Evolutionary conservation across 2,888 invertebrate genomes (phyloP).

Genomic region (Caenorhabditis sp.): DNA sequence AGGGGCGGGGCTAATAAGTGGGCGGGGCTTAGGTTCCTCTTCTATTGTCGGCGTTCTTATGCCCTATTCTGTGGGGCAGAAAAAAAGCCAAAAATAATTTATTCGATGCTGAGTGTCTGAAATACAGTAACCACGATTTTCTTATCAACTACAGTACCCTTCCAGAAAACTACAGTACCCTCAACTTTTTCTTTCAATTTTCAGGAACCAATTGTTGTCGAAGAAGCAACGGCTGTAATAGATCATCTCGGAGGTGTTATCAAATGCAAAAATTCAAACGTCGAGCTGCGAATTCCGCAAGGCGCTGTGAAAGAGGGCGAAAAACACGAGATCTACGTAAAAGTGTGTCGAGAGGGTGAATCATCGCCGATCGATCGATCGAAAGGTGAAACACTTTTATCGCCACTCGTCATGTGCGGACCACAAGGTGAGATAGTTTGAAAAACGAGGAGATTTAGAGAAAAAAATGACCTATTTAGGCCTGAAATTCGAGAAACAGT

Average conservation of each 20-base stretch:
- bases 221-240: conserved; percentile 45
- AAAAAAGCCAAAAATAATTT: too few species aligned
- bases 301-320: conserved; percentile 85
- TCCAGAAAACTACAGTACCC: too few species aligned
- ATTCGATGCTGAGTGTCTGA: too few species aligned
- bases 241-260: conserved; percentile 79
- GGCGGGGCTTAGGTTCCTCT: too few species aligned
- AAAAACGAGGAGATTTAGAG: not conserved
- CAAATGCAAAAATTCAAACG: conserved; percentile 87
- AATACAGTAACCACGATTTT: too few species aligned
- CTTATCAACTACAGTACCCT: too few species aligned
- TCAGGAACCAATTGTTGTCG: conserved; percentile 52
- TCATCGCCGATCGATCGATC: conserved; percentile 86
- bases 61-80: too few species aligned
- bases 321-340: conserved; percentile 91
- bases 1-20: too few species aligned
- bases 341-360: conserved; percentile 71
- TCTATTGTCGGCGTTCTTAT: too few species aligned
- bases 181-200: too few species aligned
- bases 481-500: conserved; percentile 85
- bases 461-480: conserved; percentile 73
- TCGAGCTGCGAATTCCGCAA: conserved; percentile 86
- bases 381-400: conserved; percentile 92
- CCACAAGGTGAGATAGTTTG: conserved; percentile 77
- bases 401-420: conserved; percentile 94